These are phyloP conservation scores for Tuberolachnus salignus DNA, from an alignment of 2,888 invertebrate genomes.

Conservation along the genomic window DNA sequence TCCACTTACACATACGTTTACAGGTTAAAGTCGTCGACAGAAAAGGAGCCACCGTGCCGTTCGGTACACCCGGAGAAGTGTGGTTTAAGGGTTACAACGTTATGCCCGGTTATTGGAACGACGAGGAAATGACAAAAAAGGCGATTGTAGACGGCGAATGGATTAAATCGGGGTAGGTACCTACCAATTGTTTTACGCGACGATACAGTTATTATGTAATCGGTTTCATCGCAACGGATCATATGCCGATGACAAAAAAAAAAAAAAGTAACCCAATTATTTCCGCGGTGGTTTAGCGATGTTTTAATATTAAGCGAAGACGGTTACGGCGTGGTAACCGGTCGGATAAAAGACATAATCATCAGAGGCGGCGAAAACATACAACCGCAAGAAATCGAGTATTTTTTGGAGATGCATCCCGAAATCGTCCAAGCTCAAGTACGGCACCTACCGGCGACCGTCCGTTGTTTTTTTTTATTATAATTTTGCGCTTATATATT, in stretches of 20 bases:
- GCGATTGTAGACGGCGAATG: slow-evolving; percentile 74
- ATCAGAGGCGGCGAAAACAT: slow-evolving; percentile 64
- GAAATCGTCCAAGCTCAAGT: slow-evolving; percentile 77
- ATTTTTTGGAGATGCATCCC: slow-evolving; percentile 76
- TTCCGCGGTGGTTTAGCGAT: slow-evolving; percentile 68
- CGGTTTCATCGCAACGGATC: too few species aligned
- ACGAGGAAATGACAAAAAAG: slow-evolving; percentile 75
- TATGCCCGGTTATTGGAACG: slow-evolving; percentile 85
- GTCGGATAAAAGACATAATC: slow-evolving; percentile 60
- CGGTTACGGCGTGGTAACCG: slow-evolving; percentile 60
- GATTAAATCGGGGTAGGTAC: slow-evolving; percentile 65
- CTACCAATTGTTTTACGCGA: too few species aligned
- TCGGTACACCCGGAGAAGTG: slow-evolving; percentile 77
- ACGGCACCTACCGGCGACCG: slow-evolving; percentile 59
- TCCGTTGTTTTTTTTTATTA: background rate
- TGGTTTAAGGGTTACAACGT: slow-evolving; percentile 74
- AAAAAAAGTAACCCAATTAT: background rate
- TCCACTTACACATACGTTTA: too few species aligned
- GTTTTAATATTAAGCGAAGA: slow-evolving; percentile 69
- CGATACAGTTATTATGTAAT: too few species aligned
- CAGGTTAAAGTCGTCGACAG: slow-evolving; percentile 70
- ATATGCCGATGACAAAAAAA: too few species aligned
- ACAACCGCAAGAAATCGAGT: slow-evolving; percentile 82
- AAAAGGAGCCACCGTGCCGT: slow-evolving; percentile 70
- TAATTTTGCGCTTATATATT: slow-evolving; percentile 22